These are phyloP conservation scores for Siphamia tubifer DNA, from an alignment of 2,113 vertebrate genomes.

Conservation along the genomic window DNA sequence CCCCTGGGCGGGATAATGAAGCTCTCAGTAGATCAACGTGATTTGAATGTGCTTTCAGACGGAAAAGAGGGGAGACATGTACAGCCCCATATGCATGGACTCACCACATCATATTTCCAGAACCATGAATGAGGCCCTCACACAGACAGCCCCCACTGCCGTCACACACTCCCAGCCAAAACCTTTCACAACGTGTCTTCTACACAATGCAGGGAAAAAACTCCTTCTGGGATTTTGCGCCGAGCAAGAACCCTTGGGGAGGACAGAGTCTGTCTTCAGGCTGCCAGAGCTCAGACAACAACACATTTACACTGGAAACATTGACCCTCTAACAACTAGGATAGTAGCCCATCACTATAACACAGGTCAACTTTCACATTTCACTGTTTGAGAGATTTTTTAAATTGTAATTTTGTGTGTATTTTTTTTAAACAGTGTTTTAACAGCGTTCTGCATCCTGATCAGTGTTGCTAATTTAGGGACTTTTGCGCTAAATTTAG, in stretches of 20 bases:
- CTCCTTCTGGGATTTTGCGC: conserved; percentile 46
- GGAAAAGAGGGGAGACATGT: conserved; percentile 39
- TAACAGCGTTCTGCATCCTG: too few species aligned
- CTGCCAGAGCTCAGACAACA: conserved; percentile 5
- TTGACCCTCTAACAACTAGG: too few species aligned
- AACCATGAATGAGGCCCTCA: conserved; percentile 68
- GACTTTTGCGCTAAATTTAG: too few species aligned
- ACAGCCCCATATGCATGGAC: conserved; percentile 61
- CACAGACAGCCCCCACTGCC: conserved; percentile 53
- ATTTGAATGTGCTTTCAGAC: conserved; percentile 76
- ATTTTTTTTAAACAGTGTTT: too few species aligned
- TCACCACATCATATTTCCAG: conserved; percentile 77
- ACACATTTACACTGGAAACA: too few species aligned
- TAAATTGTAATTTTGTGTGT: too few species aligned
- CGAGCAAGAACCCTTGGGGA: conserved; percentile 41
- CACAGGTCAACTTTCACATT: too few species aligned
- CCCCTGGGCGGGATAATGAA: conserved; percentile 60
- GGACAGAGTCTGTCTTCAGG: conserved; percentile 39
- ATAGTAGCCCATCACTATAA: too few species aligned
- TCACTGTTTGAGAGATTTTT: too few species aligned
- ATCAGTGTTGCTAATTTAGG: too few species aligned
- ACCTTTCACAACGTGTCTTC: conserved; percentile 62
- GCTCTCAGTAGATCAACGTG: conserved; percentile 64
- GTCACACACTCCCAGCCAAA: conserved; percentile 49
- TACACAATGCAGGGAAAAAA: conserved; percentile 57